Conservation (phyloP, 2,113 vertebrate species). For the Sterrhoptilus dennistouni region DNA sequence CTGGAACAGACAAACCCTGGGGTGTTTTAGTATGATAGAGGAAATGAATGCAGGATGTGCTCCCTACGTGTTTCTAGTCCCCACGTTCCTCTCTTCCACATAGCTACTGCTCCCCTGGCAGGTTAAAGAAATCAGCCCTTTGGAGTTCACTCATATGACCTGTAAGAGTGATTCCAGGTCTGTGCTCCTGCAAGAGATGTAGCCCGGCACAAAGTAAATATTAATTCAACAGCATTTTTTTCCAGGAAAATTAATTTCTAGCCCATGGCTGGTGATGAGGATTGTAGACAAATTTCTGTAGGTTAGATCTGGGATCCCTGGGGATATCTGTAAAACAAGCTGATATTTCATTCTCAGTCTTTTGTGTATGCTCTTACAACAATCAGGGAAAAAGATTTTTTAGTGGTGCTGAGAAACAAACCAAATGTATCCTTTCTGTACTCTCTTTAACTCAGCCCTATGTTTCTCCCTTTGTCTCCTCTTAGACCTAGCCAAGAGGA, state of each 20-base stretch:
- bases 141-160: neutral
- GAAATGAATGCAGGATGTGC: neutral
- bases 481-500: constrained; percentile 80
- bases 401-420: neutral
- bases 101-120: neutral
- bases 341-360: neutral
- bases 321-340: neutral
- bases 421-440: neutral
- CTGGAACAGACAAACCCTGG: neutral
- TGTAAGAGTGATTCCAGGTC: neutral
- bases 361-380: neutral
- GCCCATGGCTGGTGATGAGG: neutral
- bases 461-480: neutral
- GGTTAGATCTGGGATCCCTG: neutral
- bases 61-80: neutral
- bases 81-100: neutral
- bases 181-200: neutral
- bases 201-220: neutral
- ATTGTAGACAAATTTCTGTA: neutral
- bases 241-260: neutral
- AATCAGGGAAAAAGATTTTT: neutral
- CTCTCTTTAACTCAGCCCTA: neutral
- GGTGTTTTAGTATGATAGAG: neutral
- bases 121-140: neutral
- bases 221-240: neutral